Evolutionary conservation across 2,797 vertebrate genomes (phyloP).

Genomic region (Halcyon leucocephala): DNA sequence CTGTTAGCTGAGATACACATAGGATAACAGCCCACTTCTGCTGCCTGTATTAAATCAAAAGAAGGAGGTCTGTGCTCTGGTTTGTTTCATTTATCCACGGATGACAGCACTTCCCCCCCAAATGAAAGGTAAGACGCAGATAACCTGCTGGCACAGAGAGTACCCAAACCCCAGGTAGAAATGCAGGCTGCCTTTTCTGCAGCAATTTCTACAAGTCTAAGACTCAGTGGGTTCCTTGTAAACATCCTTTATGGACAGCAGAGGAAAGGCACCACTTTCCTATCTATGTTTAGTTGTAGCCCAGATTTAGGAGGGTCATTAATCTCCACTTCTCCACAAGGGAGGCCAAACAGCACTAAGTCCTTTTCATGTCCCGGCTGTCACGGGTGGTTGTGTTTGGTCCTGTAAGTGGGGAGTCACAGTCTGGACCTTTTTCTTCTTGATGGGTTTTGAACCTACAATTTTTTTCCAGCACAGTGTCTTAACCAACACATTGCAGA

Average conservation of each 20-base stretch:
- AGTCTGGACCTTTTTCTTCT: background rate
- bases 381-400: background rate
- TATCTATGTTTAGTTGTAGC: background rate
- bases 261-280: background rate
- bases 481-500: background rate
- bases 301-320: background rate
- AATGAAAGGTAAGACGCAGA: background rate
- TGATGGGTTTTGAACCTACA: background rate
- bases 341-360: background rate
- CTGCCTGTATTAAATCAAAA: background rate
- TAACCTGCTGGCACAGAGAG: background rate
- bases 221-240: background rate
- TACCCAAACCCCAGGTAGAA: background rate
- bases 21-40: background rate
- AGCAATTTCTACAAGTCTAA: background rate
- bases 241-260: background rate
- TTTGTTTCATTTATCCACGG: background rate
- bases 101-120: background rate
- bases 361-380: background rate
- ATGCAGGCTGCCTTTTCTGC: background rate
- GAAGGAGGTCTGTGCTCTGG: background rate
- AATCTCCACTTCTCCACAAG: background rate
- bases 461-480: background rate
- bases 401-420: background rate
- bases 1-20: background rate